Conservation (phyloP, 2,888 invertebrate species). For the Xiphydria camelus region DNA sequence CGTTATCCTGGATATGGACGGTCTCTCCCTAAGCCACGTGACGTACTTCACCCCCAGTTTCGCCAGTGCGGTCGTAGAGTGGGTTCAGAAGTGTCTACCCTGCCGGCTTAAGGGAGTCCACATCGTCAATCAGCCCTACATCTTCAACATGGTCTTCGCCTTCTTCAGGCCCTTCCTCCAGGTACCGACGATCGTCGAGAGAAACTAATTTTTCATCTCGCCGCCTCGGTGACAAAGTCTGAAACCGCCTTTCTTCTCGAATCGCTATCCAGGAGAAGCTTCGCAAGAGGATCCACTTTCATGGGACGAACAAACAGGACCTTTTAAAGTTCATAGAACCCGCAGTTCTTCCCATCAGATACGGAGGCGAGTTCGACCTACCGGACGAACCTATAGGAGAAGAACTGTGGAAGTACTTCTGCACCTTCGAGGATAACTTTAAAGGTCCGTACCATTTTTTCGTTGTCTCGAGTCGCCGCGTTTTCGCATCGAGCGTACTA, state of each 20-base stretch:
- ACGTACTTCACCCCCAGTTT: conserved; percentile 78
- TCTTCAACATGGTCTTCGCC: conserved; percentile 84
- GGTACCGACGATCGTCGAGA: conserved; percentile 26
- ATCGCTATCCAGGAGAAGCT: conserved; percentile 79
- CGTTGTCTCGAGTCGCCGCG: conserved; percentile 7
- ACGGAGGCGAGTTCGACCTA: conserved; percentile 71
- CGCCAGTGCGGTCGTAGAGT: conserved; percentile 72
- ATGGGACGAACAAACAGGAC: conserved; percentile 69
- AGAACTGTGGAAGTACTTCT: conserved; percentile 69
- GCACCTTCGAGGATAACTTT: conserved; percentile 69
- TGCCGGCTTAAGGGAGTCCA: conserved; percentile 83
- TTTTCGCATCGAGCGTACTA: not conserved
- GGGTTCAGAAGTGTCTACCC: conserved; percentile 82
- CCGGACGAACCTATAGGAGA: conserved; percentile 65
- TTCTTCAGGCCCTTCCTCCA: conserved; percentile 84
- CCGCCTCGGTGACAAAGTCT: too few species aligned
- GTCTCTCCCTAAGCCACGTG: conserved; percentile 72
- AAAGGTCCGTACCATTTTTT: conserved; percentile 63
- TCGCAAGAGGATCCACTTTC: conserved; percentile 75
- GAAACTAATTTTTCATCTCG: too few species aligned
- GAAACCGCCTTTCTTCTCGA: too few species aligned
- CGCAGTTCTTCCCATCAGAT: conserved; percentile 64
- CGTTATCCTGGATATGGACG: conserved; percentile 77
- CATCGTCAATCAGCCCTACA: conserved; percentile 82
- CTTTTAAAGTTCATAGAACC: conserved; percentile 65